These are phyloP conservation scores for Conomelus anceps DNA, from an alignment of 2,888 invertebrate species.

Conservation along the genomic window DNA sequence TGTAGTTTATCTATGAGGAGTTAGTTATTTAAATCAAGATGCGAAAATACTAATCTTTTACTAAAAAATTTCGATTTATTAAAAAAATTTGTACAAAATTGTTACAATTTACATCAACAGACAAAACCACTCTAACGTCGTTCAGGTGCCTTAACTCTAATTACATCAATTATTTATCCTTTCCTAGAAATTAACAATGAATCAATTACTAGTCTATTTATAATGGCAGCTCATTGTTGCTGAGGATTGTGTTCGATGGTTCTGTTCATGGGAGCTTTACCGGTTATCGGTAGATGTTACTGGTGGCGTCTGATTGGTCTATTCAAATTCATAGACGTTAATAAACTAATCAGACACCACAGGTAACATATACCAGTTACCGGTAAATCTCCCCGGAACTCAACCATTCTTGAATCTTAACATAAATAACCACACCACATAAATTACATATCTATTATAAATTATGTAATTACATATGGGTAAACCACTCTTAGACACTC, in stretches of 20 bases:
- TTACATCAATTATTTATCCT: not conserved
- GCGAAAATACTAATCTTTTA: too few relatives aligned
- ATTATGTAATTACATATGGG: not conserved
- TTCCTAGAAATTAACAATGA: not conserved
- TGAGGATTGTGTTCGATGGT: constrained; percentile 2
- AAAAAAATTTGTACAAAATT: not conserved
- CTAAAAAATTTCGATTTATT: not conserved
- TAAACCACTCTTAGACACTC: not conserved
- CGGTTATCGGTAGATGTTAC: too few relatives aligned
- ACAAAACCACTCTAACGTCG: not conserved
- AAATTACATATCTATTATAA: not conserved
- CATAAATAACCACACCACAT: not conserved
- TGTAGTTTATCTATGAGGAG: too few relatives aligned
- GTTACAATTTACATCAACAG: not conserved
- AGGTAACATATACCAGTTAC: too few relatives aligned
- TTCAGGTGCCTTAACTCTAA: not conserved
- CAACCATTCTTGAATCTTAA: not conserved
- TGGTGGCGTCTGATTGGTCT: too few relatives aligned
- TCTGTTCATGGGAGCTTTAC: too few relatives aligned
- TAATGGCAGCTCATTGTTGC: constrained; percentile 9
- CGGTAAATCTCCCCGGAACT: too few relatives aligned
- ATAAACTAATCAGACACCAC: too few relatives aligned
- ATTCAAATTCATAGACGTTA: too few relatives aligned
- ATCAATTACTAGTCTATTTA: not conserved
- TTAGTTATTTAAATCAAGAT: too few relatives aligned